Conservation (phyloP, 2,113 vertebrate species). For the Coryphaenoides rupestris region DNA sequence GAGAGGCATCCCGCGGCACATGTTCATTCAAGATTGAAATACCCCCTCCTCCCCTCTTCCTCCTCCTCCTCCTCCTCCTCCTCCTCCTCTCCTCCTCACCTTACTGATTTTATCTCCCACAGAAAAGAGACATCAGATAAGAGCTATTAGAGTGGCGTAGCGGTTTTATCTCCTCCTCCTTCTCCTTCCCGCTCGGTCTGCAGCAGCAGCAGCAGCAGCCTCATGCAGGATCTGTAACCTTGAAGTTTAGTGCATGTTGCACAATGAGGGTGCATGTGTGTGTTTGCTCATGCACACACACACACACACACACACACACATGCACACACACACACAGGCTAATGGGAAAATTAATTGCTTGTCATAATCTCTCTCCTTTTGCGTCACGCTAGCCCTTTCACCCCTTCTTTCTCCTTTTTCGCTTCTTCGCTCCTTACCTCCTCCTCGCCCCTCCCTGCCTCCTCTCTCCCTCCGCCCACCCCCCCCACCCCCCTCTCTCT, state of each 20-base stretch:
- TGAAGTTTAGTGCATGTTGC: conserved; percentile 48
- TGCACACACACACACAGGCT: not conserved
- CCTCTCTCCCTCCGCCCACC: not conserved
- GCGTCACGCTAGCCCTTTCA: not conserved
- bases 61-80: conserved; percentile 18
- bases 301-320: not conserved
- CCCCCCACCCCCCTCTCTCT: conserved; percentile 7
- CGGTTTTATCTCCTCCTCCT: not conserved
- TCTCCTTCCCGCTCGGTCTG: conserved; percentile 22
- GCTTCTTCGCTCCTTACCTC: conserved; percentile 13
- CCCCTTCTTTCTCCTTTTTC: conserved; percentile 15
- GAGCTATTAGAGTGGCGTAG: not conserved
- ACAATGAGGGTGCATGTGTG: conserved; percentile 33
- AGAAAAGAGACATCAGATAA: conserved; percentile 21
- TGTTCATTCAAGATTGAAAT: conserved; percentile 44
- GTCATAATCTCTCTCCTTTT: conserved; percentile 26
- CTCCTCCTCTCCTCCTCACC: conserved; percentile 9
- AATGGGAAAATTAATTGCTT: conserved; percentile 51
- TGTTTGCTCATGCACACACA: conserved; percentile 7
- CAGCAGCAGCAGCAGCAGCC: not conserved
- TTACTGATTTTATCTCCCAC: conserved; percentile 35
- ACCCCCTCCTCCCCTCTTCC: too few relatives aligned
- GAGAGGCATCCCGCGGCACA: conserved; percentile 35
- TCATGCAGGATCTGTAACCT: conserved; percentile 38
- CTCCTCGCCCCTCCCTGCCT: not conserved